Conservation (phyloP, 2,797 vertebrate species). For the Eidolon dupreanum region DNA sequence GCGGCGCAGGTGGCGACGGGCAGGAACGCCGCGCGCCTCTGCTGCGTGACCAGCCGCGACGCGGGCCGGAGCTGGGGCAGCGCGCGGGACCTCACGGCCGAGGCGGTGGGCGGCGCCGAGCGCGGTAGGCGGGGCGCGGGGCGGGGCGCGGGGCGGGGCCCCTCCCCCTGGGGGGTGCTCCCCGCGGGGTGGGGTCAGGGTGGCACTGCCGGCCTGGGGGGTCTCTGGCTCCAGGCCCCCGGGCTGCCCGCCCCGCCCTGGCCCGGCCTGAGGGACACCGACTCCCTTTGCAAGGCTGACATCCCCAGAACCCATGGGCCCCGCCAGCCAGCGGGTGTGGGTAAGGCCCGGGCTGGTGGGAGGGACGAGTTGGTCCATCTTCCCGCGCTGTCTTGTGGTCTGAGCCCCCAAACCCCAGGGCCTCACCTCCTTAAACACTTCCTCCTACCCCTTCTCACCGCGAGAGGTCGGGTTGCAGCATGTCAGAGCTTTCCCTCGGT, state of each 20-base stretch:
- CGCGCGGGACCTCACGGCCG: slow-evolving; percentile 91
- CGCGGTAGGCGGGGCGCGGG: slow-evolving; percentile 86
- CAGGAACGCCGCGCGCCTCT: slow-evolving; percentile 93
- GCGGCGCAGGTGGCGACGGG: slow-evolving; percentile 93
- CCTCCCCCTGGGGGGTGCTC: too few relatives aligned
- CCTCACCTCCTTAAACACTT: background rate
- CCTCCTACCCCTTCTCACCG: background rate
- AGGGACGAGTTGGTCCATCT: background rate
- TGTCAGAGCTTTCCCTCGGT: background rate
- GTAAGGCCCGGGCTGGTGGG: background rate
- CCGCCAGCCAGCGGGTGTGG: background rate
- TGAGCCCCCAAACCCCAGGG: too few relatives aligned
- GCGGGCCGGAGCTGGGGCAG: slow-evolving; percentile 92
- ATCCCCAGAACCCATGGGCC: background rate
- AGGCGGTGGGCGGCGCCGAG: slow-evolving; percentile 91
- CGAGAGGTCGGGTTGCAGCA: background rate
- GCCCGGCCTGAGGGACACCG: background rate
- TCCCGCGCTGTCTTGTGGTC: background rate
- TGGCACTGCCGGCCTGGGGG: too few relatives aligned
- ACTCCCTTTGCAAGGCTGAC: background rate
- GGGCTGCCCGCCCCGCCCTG: fast-evolving
- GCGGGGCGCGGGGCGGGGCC: background rate
- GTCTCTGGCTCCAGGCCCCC: background rate
- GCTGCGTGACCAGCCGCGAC: slow-evolving; percentile 91
- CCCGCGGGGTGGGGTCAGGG: background rate